Conservation (phyloP, 2,797 vertebrate genomes). For the Buceros bicornis region DNA sequence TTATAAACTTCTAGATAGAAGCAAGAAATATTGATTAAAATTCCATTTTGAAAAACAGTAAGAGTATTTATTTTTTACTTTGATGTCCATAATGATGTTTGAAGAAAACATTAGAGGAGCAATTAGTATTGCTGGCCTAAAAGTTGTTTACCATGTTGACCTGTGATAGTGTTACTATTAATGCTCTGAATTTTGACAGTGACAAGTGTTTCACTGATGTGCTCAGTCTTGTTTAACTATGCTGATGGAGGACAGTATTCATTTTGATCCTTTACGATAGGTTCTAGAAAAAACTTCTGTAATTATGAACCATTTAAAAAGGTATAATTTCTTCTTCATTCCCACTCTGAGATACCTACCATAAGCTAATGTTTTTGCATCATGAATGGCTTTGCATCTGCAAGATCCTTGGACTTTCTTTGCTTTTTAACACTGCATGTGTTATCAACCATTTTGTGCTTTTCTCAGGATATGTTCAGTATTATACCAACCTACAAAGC, state of each 20-base stretch:
- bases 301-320: background rate
- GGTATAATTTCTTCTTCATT: background rate
- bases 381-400: background rate
- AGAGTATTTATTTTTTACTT: background rate
- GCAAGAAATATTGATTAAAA: background rate
- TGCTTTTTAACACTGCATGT: background rate
- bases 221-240: background rate
- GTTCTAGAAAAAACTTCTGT: background rate
- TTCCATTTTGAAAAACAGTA: background rate
- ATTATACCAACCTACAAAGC: background rate
- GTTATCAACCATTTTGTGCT: background rate
- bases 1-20: background rate
- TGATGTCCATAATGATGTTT: background rate
- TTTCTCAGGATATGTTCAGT: background rate
- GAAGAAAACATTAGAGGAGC: background rate
- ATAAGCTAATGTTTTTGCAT: background rate
- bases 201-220: background rate
- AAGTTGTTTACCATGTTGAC: background rate
- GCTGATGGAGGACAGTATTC: background rate
- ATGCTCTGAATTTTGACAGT: background rate
- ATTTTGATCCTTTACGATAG: background rate
- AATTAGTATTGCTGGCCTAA: background rate
- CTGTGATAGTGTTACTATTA: background rate
- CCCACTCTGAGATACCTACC: background rate
- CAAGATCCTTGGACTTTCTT: background rate